Evolutionary conservation across 2,797 vertebrate species (phyloP).

Genomic region (Sebastes hopkinsi): DNA sequence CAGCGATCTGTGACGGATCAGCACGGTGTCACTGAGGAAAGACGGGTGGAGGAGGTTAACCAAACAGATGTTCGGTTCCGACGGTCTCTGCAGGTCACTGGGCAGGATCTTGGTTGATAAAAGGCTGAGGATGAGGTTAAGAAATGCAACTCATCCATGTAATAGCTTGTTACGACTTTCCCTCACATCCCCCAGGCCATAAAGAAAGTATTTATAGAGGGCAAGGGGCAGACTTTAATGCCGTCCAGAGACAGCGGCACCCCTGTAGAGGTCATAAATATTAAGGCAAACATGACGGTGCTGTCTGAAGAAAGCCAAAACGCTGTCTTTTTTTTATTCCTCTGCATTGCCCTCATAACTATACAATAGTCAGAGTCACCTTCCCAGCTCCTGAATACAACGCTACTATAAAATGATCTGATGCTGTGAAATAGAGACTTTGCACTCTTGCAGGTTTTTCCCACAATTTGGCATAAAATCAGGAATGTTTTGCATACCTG

Average conservation of each 20-base stretch:
- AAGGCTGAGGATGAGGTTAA: conserved; percentile 51
- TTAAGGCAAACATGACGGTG: conserved; percentile 38
- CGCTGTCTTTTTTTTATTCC: neutral
- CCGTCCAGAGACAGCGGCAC: conserved; percentile 32
- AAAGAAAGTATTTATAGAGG: conserved; percentile 62
- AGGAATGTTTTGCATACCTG: conserved; percentile 7
- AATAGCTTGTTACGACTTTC: conserved; percentile 61
- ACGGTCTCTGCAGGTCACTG: conserved; percentile 52
- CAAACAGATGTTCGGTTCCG: conserved; percentile 57
- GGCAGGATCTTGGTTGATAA: conserved; percentile 50
- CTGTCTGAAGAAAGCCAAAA: conserved; percentile 23
- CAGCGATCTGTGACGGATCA: conserved; percentile 19
- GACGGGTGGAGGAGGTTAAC: conserved; percentile 40
- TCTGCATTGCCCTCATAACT: conserved; percentile 9
- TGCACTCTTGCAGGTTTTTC: neutral
- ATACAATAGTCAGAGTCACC: conserved; percentile 1
- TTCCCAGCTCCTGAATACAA: neutral
- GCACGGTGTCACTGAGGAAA: neutral
- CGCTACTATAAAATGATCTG: neutral
- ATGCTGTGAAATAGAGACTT: neutral
- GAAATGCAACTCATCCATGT: conserved; percentile 66
- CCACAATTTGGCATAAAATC: neutral
- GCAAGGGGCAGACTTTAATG: conserved; percentile 42
- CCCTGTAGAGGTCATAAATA: conserved; percentile 44
- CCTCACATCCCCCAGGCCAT: conserved; percentile 27